Conservation (phyloP, 2,888 invertebrate genomes). For the Parochlus steinenii region DNA sequence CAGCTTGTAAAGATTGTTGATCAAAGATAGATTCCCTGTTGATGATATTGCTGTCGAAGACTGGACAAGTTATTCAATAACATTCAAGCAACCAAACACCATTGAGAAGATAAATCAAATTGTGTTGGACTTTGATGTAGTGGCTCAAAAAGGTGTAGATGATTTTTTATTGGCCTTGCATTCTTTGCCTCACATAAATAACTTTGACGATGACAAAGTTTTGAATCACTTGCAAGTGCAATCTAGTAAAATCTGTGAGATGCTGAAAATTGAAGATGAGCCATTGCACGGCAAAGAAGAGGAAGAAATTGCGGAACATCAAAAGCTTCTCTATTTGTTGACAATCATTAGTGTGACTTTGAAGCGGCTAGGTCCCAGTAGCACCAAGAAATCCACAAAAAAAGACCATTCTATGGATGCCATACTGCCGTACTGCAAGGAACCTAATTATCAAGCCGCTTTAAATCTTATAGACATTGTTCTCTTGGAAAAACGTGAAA, state of each 20-base stretch:
- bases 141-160: slow-evolving; percentile 25
- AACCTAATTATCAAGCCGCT: slow-evolving; percentile 32
- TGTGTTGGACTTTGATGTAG: slow-evolving; percentile 28
- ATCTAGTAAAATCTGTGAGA: slow-evolving; percentile 19
- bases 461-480: slow-evolving; percentile 39
- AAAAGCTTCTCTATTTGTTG: slow-evolving; percentile 4
- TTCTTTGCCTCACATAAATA: slow-evolving; percentile 21
- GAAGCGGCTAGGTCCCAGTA: no score
- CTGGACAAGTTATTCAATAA: slow-evolving; percentile 29
- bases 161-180: slow-evolving; percentile 24
- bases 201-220: slow-evolving; percentile 2
- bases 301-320: no score
- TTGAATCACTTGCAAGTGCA: slow-evolving; percentile 31
- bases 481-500: slow-evolving; percentile 30
- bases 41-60: slow-evolving; percentile 27
- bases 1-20: slow-evolving; percentile 48
- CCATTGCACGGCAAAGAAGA: no score
- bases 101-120: slow-evolving; percentile 38
- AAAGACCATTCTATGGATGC: slow-evolving; percentile 24
- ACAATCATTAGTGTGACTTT: no score
- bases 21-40: no score
- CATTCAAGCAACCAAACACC: slow-evolving; percentile 34
- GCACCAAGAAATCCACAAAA: neutral
- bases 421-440: slow-evolving; percentile 31
- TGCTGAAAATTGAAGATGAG: slow-evolving; percentile 12